A percentile compares a stretch with the other conserved stretches of the same genome.
These are phyloP conservation scores for Pteropus alecto DNA, from an alignment of 2,113 vertebrate species.

Conservation along the genomic window DNA sequence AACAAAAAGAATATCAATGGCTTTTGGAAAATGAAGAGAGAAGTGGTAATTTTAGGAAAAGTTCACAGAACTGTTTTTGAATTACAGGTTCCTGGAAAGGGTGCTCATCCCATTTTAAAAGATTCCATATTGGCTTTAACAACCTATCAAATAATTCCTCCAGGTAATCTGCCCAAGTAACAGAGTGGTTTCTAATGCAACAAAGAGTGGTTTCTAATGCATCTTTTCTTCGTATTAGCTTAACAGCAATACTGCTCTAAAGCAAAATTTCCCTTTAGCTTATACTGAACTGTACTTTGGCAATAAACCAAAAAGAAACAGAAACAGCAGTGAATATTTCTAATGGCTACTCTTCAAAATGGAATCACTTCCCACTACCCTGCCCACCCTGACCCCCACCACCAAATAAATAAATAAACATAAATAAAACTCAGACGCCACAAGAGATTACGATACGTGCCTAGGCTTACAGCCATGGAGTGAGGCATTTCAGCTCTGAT, in stretches of 20 bases:
- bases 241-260: background rate
- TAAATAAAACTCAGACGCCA: background rate
- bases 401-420: background rate
- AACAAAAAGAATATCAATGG: background rate
- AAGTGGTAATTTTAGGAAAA: conserved; percentile 7
- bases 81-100: conserved; percentile 42
- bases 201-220: background rate
- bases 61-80: conserved; percentile 7
- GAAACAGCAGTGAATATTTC: background rate
- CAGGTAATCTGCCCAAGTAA: background rate
- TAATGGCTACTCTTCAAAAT: background rate
- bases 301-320: background rate
- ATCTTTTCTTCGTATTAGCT: background rate
- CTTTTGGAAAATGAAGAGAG: background rate
- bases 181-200: background rate
- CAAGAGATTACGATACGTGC: rapidly evolving
- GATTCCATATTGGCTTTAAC: conserved; percentile 36
- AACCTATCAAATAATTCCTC: conserved; percentile 22
- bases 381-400: background rate
- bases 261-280: background rate
- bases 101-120: background rate
- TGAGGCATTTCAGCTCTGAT: background rate
- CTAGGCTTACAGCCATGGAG: background rate
- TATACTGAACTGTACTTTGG: background rate
- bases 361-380: background rate